Evolutionary conservation across 2,113 vertebrate genomes (phyloP).

Genomic region (Greenwoodochromis staneri): DNA sequence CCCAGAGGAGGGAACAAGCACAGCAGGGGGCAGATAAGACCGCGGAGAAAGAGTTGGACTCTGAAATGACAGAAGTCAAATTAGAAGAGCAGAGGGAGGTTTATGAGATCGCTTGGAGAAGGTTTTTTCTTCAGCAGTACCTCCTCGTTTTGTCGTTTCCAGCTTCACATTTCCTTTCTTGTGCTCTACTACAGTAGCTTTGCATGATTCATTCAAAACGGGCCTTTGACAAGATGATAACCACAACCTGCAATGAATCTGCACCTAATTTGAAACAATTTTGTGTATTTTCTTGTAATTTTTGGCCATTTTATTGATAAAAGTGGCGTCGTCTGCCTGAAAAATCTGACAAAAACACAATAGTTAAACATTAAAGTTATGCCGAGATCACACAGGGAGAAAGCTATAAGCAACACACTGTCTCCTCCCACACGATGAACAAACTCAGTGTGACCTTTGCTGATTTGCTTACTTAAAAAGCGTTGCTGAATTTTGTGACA

Average conservation of each 20-base stretch:
- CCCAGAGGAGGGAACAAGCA: constrained; percentile 2
- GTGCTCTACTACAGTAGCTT: neutral
- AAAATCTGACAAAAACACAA: neutral
- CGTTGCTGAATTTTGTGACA: neutral
- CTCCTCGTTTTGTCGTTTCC: neutral
- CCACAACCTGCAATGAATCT: neutral
- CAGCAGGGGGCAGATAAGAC: constrained; percentile 31
- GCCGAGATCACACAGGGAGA: neutral
- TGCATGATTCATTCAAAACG: neutral
- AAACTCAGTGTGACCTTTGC: neutral
- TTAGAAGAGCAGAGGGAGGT: neutral
- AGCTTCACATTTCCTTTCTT: neutral
- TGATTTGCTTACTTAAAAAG: neutral
- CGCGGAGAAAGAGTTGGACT: neutral
- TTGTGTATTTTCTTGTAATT: neutral
- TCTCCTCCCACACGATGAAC: neutral
- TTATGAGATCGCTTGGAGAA: neutral
- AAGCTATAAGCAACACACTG: neutral
- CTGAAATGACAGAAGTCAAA: neutral
- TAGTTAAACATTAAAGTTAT: neutral
- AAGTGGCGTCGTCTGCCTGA: neutral
- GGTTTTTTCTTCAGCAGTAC: neutral
- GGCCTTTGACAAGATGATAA: neutral
- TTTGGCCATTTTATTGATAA: neutral
- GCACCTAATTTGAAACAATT: neutral